Base-by-base conservation (phyloP, 2,113 vertebrate genomes). In the Zosterops japonicus region DNA sequence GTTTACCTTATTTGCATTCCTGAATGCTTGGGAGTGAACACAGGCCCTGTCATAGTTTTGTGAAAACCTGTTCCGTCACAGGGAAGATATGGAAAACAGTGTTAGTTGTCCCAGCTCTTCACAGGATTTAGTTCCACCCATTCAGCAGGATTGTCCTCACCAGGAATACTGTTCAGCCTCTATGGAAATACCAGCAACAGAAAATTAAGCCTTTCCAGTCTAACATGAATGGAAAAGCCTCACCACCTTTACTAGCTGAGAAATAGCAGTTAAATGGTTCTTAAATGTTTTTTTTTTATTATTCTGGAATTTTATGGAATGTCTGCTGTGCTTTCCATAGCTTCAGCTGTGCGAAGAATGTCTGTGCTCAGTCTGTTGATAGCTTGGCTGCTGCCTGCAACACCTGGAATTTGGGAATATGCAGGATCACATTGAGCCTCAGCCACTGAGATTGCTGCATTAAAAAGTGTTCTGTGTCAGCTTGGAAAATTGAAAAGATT, bases 31-130 rank as follows among this genome's bases (percentile, higher is more conserved):
- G n/a, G 27, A 28, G 31, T 89, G 47, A 89, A 31, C 24, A 23
- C 65, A 89, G 60, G n/a, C 56, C 47, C 35, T 64, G 35, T 68
- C 42, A 55, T 14, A 55, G 22, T 44, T 82, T 69, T 91, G 41
- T 76, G 57, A 56, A 95, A 94, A 92, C 75, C 57, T 85, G 33
- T 84, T 95, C 83, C 74, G 93, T 94, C 87, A 72, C 41, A 82
- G 21, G 52, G 55, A 93, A 70, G 47, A 68, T 84, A 39, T 50
- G 61, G 42, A 87, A 95, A 94, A 93, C 25, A 75, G 47, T 25
- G 14, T 83, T 84, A 49, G 53, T 87, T 56, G 64, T 87, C 53
- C 41, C 67, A 92, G 59, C 12, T 89, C 59, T 86, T 95, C 81
- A 49, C 16, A 93, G 69, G 61, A 44, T 81, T 87, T 87, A 12